Percentiles rank a stretch among this genome's conserved stretches.
These are phyloP conservation scores for Antheraea mylitta DNA, from an alignment of 1,140 invertebrate species.

Conservation along the genomic window DNA sequence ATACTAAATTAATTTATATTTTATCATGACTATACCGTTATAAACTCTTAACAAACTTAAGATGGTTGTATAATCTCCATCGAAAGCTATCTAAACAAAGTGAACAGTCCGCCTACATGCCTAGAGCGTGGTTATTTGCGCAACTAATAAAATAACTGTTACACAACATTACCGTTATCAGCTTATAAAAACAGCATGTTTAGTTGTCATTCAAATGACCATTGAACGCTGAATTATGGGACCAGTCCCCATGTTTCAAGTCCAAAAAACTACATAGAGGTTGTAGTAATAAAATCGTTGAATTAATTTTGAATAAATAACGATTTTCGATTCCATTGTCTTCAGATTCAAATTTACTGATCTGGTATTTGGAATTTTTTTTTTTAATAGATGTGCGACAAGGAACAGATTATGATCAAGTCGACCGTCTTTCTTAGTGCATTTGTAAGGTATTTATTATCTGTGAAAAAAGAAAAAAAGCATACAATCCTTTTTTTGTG, in stretches of 20 bases:
- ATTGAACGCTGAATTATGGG: not conserved
- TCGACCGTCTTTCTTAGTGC: no score
- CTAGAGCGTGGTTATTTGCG: not conserved
- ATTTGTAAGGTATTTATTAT: no score
- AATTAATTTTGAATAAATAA: constrained; percentile 4
- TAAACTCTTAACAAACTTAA: not conserved
- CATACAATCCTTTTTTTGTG: no score
- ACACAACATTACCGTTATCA: not conserved
- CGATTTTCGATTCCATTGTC: not conserved
- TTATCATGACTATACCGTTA: not conserved
- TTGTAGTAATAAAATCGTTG: not conserved
- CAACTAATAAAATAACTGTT: not conserved
- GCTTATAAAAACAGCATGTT: not conserved
- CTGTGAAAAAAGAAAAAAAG: no score
- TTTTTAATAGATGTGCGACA: not conserved
- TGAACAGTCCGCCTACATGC: not conserved
- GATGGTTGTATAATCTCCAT: not conserved
- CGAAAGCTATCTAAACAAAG: not conserved
- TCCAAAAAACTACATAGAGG: not conserved
- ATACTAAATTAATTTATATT: no score
- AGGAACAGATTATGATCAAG: no score
- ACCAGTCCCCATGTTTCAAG: not conserved
- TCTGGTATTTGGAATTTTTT: not conserved
- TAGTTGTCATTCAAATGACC: not conserved
- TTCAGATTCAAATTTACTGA: not conserved